Conservation (phyloP, 2,888 invertebrate genomes). For the Heliconius cydno region DNA sequence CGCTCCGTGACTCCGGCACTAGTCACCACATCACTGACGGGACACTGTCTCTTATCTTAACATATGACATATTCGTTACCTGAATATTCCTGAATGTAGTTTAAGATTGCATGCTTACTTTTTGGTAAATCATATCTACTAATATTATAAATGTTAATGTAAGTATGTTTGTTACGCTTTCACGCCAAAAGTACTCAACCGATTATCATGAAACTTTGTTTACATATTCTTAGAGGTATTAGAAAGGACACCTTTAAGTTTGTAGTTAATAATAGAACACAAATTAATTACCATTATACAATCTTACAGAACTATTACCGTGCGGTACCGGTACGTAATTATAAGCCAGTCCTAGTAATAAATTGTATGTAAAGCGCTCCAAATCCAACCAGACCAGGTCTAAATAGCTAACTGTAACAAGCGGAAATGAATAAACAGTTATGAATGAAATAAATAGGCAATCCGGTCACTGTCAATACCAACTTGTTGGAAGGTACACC, state of each 20-base stretch:
- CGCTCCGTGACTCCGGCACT: slow-evolving; percentile 33
- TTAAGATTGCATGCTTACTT: neutral
- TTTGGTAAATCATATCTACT: neutral
- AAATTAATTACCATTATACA: neutral
- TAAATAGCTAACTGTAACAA: neutral
- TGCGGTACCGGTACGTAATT: neutral
- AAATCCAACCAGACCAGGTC: neutral
- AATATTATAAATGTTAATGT: too few species aligned
- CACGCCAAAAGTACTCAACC: too few species aligned
- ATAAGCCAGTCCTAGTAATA: neutral
- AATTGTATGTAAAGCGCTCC: neutral
- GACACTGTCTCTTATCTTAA: slow-evolving; percentile 24
- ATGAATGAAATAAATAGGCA: slow-evolving; percentile 20
- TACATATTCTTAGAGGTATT: too few species aligned
- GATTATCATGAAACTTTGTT: too few species aligned
- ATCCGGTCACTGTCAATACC: slow-evolving; percentile 32
- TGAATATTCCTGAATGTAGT: neutral
- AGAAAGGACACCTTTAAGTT: too few species aligned
- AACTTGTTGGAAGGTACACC: neutral
- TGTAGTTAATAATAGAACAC: neutral
- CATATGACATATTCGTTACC: neutral
- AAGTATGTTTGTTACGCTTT: neutral
- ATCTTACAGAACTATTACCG: neutral
- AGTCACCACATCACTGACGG: slow-evolving; percentile 17
- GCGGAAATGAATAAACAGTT: neutral